Evolutionary conservation across 1,140 invertebrate genomes (phyloP).

Genomic region (Drosophila cardini): DNA sequence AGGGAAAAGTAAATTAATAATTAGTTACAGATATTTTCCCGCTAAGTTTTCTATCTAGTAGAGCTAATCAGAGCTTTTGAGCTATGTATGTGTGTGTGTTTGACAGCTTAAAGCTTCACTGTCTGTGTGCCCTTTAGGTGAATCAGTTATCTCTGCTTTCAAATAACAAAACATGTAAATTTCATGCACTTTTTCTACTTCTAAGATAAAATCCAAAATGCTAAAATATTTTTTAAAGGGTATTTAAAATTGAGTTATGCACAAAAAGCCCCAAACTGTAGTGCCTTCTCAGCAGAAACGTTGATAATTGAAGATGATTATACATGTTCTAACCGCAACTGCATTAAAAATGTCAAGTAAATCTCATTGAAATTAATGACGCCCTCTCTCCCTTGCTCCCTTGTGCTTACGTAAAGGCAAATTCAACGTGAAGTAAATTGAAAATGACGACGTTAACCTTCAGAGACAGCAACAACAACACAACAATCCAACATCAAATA

Average conservation of each 20-base stretch:
- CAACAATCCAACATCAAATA: too few species aligned
- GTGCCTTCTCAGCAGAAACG: neutral
- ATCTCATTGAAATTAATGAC: conserved; percentile 51
- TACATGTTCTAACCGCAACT: conserved; percentile 19
- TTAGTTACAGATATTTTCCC: too few species aligned
- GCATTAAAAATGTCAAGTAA: conserved; percentile 33
- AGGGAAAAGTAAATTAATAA: neutral
- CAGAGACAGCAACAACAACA: conserved; percentile 12
- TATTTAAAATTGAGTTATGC: too few species aligned
- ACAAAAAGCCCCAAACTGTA: too few species aligned
- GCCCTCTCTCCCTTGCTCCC: conserved; percentile 7
- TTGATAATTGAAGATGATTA: conserved; percentile 3
- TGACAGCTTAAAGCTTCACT: too few species aligned
- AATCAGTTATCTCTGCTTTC: too few species aligned
- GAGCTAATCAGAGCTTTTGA: neutral
- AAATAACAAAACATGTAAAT: too few species aligned
- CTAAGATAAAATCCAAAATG: too few species aligned
- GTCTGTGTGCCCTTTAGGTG: too few species aligned
- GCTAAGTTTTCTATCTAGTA: too few species aligned
- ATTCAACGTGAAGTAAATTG: conserved; percentile 40
- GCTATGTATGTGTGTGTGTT: neutral
- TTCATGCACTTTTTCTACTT: too few species aligned
- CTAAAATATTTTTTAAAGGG: too few species aligned
- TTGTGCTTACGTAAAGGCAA: conserved; percentile 34
- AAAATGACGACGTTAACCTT: conserved; percentile 45